phyloP scores from a whole-genome alignment of 2,888 invertebrate genomes.

The Caenorhabditis japonica region DNA sequence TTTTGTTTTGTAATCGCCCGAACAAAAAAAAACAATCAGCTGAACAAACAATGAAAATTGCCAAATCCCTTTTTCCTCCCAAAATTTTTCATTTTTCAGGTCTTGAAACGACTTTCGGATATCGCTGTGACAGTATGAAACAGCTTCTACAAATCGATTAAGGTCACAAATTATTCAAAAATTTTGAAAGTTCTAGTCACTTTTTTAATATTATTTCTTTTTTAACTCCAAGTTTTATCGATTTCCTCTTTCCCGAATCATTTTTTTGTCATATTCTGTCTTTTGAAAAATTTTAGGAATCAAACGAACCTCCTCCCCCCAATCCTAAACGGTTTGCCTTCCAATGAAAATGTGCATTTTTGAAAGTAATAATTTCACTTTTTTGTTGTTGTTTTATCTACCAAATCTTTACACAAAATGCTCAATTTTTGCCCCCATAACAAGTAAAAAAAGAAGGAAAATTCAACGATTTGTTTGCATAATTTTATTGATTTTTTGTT shows the following conservation, averaged over 20 bases:
- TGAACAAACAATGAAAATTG: slow-evolving; percentile 28
- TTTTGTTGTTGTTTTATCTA: too few relatives aligned
- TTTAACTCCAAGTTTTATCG: slow-evolving; percentile 5
- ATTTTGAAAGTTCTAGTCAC: not conserved
- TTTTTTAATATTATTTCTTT: not conserved
- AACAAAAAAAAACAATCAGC: too few relatives aligned
- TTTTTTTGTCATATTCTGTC: slow-evolving; percentile 13
- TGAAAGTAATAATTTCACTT: too few relatives aligned
- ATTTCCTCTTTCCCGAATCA: slow-evolving; percentile 13
- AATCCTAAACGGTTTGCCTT: slow-evolving; percentile 33
- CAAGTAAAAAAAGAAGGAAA: slow-evolving; percentile 4
- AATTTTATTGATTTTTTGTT: not conserved
- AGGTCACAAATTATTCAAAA: too few relatives aligned
- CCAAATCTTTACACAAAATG: slow-evolving; percentile 19
- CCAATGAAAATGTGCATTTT: too few relatives aligned
- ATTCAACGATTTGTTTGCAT: slow-evolving; percentile 9
- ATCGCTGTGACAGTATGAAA: slow-evolving; percentile 28
- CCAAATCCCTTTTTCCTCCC: not conserved
- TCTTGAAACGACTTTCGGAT: slow-evolving; percentile 33
- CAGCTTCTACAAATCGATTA: too few relatives aligned
- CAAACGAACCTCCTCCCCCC: slow-evolving; percentile 15
- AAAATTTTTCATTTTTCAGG: slow-evolving; percentile 28
- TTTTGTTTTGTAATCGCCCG: too few relatives aligned
- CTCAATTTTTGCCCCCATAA: slow-evolving; percentile 41
- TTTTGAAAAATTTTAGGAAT: too few relatives aligned